Evolutionary conservation across 2,797 vertebrate genomes (phyloP).

Genomic region (Rhinogobio ventralis): DNA sequence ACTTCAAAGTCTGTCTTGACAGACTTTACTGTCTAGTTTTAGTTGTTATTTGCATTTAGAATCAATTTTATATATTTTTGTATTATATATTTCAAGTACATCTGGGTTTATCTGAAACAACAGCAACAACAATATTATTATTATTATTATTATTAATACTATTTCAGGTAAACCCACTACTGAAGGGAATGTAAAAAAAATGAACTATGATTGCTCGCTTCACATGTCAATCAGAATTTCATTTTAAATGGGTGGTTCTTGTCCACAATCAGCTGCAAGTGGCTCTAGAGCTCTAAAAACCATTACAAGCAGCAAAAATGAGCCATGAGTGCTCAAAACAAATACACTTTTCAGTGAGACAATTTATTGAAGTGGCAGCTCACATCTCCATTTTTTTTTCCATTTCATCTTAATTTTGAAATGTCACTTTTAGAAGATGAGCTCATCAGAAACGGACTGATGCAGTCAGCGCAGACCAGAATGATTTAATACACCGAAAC

Average conservation of each 20-base stretch:
- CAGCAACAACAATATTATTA: neutral
- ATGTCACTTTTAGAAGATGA: neutral
- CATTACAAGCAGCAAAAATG: neutral
- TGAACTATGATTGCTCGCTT: neutral
- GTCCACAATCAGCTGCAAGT: neutral
- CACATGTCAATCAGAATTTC: neutral
- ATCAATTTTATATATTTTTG: neutral
- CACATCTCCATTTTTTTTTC: neutral
- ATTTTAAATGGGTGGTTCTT: neutral
- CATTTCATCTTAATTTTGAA: neutral
- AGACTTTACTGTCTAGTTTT: no score
- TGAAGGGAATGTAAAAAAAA: neutral
- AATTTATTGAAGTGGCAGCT: neutral
- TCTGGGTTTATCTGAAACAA: neutral
- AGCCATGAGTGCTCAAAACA: neutral
- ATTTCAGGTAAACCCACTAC: neutral
- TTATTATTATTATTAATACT: neutral
- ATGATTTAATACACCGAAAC: constrained; percentile 38
- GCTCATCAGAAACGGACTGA: neutral
- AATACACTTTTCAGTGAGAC: neutral
- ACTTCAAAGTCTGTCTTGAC: no score
- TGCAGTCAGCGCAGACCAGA: neutral
- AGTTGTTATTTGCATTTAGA: neutral
- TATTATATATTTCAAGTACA: neutral
- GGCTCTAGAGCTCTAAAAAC: neutral